A percentile compares a stretch with the other conserved stretches of the same genome.
These are phyloP conservation scores for Sakesphorus luctuosus DNA, from an alignment of 2,113 vertebrate genomes.

Conservation along the genomic window DNA sequence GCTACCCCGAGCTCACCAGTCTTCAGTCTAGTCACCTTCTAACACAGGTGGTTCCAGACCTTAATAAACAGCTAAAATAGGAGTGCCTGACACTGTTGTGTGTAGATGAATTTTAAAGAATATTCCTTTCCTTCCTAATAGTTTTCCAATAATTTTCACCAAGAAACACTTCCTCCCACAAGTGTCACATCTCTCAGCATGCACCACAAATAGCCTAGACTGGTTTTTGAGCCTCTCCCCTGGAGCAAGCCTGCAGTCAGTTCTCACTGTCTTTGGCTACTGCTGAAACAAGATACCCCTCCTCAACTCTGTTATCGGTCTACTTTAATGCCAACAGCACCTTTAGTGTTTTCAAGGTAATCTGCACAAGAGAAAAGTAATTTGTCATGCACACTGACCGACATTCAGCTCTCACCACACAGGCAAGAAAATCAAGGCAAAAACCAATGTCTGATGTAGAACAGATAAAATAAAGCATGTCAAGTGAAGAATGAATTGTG, in stretches of 20 bases:
- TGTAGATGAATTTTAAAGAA: background rate
- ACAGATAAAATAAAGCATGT: background rate
- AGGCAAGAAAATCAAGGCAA: background rate
- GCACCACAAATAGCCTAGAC: background rate
- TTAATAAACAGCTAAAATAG: background rate
- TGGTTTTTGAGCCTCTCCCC: background rate
- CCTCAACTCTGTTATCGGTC: background rate
- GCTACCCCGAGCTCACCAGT: background rate
- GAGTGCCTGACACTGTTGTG: background rate
- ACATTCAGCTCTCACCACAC: background rate
- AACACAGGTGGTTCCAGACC: background rate
- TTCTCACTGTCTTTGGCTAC: background rate
- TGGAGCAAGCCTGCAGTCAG: background rate
- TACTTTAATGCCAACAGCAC: background rate
- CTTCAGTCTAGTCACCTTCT: background rate
- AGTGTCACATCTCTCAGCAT: background rate
- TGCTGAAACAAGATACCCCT: background rate
- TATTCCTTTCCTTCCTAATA: background rate
- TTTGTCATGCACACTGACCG: background rate
- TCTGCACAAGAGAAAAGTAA: background rate
- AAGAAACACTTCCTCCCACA: background rate
- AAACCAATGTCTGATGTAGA: background rate
- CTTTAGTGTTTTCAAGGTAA: background rate
- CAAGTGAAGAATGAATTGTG: background rate
- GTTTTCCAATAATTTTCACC: background rate